A percentile compares a stretch with the other conserved stretches of the same genome.
These are phyloP conservation scores for Hydroisotoma schaefferi DNA, from an alignment of 2,888 invertebrate species.

Conservation along the genomic window DNA sequence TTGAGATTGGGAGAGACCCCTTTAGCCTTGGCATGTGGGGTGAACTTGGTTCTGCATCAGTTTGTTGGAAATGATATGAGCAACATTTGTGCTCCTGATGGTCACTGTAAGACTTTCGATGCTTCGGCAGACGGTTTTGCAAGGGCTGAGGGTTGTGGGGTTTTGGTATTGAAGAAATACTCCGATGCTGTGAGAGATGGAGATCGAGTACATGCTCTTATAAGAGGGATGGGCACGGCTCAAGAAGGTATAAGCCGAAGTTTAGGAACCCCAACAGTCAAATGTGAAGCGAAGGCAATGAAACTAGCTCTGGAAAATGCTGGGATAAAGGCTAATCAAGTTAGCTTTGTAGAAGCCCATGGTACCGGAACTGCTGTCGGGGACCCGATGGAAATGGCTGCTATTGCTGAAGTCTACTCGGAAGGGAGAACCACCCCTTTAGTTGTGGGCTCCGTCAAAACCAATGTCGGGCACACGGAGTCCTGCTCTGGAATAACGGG, in stretches of 20 bases:
- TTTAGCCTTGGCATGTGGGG: conserved; percentile 20
- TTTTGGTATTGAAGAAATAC: conserved; percentile 21
- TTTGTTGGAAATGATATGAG: conserved; percentile 17
- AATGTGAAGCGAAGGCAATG: conserved; percentile 27
- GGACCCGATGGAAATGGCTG: conserved; percentile 32
- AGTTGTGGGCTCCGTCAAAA: conserved; percentile 2
- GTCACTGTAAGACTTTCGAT: conserved; percentile 22
- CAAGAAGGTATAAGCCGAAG: conserved; percentile 25
- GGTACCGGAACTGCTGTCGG: conserved; percentile 26
- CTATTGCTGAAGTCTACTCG: conserved; percentile 26
- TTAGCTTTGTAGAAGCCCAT: conserved; percentile 23
- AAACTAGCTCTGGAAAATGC: conserved; percentile 19
- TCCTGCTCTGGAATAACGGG: conserved; percentile 22
- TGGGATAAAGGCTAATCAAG: conserved; percentile 6
- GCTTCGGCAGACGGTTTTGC: conserved; percentile 26
- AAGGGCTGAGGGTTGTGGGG: conserved; percentile 27
- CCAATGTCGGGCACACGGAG: conserved; percentile 23
- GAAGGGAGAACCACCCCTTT: background rate
- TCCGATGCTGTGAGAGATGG: conserved; percentile 24
- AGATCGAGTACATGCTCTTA: conserved; percentile 20
- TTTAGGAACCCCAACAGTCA: conserved; percentile 29
- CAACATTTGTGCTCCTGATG: conserved; percentile 20
- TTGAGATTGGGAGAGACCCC: conserved; percentile 11
- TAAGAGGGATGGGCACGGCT: conserved; percentile 18
- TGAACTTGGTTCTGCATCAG: conserved; percentile 19